These are phyloP conservation scores for Threskiornis aethiopicus DNA, from an alignment of 2,797 vertebrate genomes.

Conservation along the genomic window DNA sequence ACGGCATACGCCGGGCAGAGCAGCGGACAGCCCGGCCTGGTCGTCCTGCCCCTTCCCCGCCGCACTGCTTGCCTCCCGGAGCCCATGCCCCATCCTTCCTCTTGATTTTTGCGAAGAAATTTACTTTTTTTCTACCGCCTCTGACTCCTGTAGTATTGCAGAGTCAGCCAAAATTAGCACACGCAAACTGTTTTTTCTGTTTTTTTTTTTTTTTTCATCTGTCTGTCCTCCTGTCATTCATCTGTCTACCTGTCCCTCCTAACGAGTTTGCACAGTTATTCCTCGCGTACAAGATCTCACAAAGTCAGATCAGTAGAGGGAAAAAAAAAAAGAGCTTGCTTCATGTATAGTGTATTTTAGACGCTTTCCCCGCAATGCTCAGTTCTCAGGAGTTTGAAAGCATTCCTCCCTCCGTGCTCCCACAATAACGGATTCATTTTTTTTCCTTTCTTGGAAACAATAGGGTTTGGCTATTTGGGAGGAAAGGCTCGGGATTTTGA, in stretches of 20 bases:
- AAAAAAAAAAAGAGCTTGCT: fast-evolving
- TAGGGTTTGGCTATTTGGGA: background rate
- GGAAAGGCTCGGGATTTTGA: background rate
- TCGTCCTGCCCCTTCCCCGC: background rate
- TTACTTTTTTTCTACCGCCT: background rate
- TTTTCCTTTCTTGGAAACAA: background rate
- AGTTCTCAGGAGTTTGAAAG: background rate
- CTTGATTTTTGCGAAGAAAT: background rate
- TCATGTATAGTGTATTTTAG: background rate
- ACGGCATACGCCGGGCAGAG: background rate
- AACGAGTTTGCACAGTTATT: background rate
- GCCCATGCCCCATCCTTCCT: background rate
- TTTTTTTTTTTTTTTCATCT: background rate
- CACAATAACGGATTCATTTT: fast-evolving
- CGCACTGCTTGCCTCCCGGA: background rate
- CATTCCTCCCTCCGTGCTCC: fast-evolving
- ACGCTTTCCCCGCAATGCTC: background rate
- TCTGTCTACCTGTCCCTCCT: background rate
- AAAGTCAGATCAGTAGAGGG: background rate
- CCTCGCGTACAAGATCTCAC: background rate
- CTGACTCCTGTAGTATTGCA: background rate
- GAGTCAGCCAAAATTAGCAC: background rate
- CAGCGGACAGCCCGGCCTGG: too few species aligned
- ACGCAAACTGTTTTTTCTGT: background rate
- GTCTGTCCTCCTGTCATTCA: background rate